A percentile compares a stretch with the other conserved stretches of the same genome.
These are phyloP conservation scores for Siphlonurus alternatus DNA, from an alignment of 2,888 invertebrate species.

Conservation along the genomic window DNA sequence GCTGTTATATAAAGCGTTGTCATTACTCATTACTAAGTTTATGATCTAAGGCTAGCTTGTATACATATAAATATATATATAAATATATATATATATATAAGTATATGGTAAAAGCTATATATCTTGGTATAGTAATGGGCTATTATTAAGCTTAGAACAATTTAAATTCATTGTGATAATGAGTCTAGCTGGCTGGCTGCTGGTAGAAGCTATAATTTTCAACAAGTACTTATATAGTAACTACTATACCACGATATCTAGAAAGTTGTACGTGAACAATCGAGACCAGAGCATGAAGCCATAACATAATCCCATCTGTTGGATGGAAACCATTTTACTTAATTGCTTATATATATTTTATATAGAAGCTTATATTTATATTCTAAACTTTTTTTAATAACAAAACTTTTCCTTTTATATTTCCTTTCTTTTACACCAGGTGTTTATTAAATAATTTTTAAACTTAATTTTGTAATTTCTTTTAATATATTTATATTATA, in stretches of 20 bases:
- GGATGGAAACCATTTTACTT: neutral
- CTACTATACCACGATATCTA: too few relatives aligned
- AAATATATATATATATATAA: neutral
- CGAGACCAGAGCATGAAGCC: too few relatives aligned
- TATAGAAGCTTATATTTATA: too few relatives aligned
- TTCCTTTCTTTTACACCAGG: neutral
- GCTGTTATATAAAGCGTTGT: too few relatives aligned
- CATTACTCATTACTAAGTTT: too few relatives aligned
- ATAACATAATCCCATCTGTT: neutral
- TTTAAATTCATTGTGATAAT: neutral
- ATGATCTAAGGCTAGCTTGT: too few relatives aligned
- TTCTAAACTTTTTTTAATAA: neutral
- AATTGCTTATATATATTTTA: neutral
- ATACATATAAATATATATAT: neutral
- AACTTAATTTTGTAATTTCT: too few relatives aligned
- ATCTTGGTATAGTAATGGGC: neutral
- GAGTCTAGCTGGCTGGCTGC: too few relatives aligned
- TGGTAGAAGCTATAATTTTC: neutral
- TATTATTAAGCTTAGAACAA: neutral
- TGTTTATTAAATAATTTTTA: neutral
- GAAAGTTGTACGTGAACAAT: too few relatives aligned
- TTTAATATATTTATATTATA: too few relatives aligned
- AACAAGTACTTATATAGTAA: neutral
- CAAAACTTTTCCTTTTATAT: neutral
- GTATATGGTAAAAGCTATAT: neutral